Evolutionary conservation across 2,888 invertebrate genomes (phyloP).

Genomic region (Amaurobius ferox): DNA sequence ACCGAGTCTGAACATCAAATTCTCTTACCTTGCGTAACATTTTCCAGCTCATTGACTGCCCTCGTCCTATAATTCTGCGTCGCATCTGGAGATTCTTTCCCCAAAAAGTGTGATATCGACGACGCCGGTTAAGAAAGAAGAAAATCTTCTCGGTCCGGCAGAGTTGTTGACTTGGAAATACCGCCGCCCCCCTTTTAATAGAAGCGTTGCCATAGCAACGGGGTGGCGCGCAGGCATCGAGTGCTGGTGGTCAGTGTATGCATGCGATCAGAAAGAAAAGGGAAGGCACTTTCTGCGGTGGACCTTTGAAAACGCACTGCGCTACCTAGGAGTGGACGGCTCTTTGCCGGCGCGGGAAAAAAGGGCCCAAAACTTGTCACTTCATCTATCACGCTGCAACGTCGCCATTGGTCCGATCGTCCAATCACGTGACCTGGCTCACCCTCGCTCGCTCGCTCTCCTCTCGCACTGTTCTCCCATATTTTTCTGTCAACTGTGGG

Average conservation of each 20-base stretch:
- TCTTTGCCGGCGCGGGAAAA: conserved; percentile 21
- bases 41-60: conserved; percentile 10
- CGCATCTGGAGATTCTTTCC: conserved; percentile 3
- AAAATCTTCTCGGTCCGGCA: not conserved
- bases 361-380: conserved; percentile 62
- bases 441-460: not conserved
- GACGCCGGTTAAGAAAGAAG: not conserved
- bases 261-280: conserved; percentile 49
- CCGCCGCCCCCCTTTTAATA: conserved; percentile 13
- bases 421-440: conserved; percentile 61
- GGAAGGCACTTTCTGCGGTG: not conserved
- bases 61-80: not conserved
- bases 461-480: conserved; percentile 28
- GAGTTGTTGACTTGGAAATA: conserved; percentile 70
- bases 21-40: conserved; percentile 6
- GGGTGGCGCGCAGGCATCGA: conserved; percentile 42
- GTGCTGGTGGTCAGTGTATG: conserved; percentile 43
- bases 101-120: not conserved
- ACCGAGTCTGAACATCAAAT: not conserved
- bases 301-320: conserved; percentile 3
- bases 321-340: conserved; percentile 6
- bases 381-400: conserved; percentile 65
- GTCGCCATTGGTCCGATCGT: conserved; percentile 60
- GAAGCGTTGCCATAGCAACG: conserved; percentile 54
- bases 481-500: conserved; percentile 70